phyloP scores from a whole-genome alignment of 1,140 invertebrate genomes.

The Megathymus violae region DNA sequence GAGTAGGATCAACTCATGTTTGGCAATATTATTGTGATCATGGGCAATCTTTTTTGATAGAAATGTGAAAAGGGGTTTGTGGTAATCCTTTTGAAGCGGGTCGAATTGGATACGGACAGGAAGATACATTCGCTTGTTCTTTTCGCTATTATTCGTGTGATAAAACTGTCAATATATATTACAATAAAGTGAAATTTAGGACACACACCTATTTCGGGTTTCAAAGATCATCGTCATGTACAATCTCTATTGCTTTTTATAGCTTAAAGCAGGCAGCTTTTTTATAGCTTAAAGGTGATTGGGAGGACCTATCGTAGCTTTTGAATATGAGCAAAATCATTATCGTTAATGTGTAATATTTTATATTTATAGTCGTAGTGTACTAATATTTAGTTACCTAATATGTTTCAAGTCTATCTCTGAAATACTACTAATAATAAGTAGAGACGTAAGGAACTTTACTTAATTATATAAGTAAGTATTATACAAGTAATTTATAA shows the following conservation, averaged over 20 bases:
- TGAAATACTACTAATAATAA: no score
- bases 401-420: no score
- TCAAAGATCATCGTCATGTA: background rate
- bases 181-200: conserved; percentile 69
- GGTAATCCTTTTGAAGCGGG: conserved; percentile 79
- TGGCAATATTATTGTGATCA: conserved; percentile 70
- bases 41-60: conserved; percentile 75
- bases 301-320: no score
- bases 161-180: conserved; percentile 77
- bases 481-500: no score
- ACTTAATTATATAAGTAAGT: no score
- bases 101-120: conserved; percentile 77
- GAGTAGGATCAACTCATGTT: conserved; percentile 72
- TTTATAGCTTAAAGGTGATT: no score
- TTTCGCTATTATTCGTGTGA: conserved; percentile 73
- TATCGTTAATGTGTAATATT: no score
- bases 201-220: background rate
- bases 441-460: no score
- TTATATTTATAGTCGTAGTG: no score
- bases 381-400: no score
- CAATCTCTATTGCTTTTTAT: background rate
- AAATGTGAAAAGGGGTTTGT: conserved; percentile 77
- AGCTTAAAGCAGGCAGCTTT: no score
- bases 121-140: conserved; percentile 69
- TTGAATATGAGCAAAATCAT: no score